These are phyloP conservation scores for Rhagologus leucostigma DNA, from an alignment of 2,113 vertebrate genomes.

Conservation along the genomic window DNA sequence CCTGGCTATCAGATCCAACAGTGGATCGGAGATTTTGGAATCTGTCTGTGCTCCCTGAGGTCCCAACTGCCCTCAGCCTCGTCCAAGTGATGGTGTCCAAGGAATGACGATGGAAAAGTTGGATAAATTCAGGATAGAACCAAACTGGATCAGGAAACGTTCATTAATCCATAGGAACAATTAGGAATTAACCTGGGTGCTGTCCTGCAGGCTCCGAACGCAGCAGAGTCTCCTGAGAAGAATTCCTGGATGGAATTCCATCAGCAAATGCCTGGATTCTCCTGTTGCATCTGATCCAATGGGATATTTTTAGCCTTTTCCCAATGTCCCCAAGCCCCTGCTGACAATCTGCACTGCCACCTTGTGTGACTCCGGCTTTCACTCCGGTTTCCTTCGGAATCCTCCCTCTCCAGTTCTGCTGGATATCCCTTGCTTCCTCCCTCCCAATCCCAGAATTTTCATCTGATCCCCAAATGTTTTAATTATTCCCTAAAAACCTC, in stretches of 20 bases:
- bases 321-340: background rate
- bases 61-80: fast-evolving
- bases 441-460: background rate
- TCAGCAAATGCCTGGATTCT: background rate
- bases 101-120: background rate
- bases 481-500: background rate
- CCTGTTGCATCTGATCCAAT: background rate
- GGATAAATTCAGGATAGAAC: background rate
- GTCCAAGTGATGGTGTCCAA: fast-evolving
- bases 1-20: background rate
- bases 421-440: background rate
- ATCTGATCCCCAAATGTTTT: fast-evolving
- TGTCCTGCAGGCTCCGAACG: fast-evolving
- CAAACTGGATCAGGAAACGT: fast-evolving
- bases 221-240: background rate
- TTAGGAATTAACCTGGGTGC: fast-evolving
- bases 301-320: background rate
- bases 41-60: background rate
- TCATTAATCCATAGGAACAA: background rate
- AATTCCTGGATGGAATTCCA: background rate
- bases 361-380: slow-evolving; percentile 14
- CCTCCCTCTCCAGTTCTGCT: fast-evolving
- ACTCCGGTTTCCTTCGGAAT: background rate
- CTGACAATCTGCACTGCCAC: slow-evolving; percentile 61
- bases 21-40: background rate